These are phyloP conservation scores for Prosopocoilus inquinatus DNA, from an alignment of 2,888 invertebrate genomes.

Conservation along the genomic window DNA sequence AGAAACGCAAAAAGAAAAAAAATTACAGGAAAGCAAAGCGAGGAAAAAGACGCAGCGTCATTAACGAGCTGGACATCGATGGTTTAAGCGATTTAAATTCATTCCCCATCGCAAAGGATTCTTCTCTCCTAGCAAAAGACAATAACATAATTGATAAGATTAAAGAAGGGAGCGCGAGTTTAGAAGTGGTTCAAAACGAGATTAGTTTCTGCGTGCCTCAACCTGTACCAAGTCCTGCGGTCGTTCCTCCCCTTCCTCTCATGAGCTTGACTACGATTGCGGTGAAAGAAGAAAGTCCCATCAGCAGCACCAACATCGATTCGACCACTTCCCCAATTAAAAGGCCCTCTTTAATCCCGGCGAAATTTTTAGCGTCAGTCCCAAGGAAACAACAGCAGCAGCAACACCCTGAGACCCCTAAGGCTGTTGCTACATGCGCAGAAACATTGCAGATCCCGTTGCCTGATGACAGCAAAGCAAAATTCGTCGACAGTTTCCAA, in stretches of 20 bases:
- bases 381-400: constrained; percentile 13
- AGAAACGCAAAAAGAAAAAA: constrained; percentile 9
- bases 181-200: no score
- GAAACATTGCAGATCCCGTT: no score
- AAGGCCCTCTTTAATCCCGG: constrained; percentile 26
- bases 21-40: no score
- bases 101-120: constrained; percentile 6
- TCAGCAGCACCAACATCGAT: constrained; percentile 7
- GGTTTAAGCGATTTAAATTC: constrained; percentile 16
- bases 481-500: no score
- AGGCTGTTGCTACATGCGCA: no score
- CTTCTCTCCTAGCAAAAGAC: no score
- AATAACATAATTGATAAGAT: neutral
- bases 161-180: neutral
- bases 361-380: constrained; percentile 26
- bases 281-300: constrained; percentile 17
- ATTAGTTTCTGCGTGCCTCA: no score
- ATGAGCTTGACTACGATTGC: constrained; percentile 1
- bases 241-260: constrained; percentile 12
- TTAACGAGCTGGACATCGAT: neutral
- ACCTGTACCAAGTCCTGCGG: neutral
- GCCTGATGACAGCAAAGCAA: no score
- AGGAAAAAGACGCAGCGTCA: no score
- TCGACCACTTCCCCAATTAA: constrained; percentile 21
- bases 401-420: no score